Evolutionary conservation across 2,888 invertebrate species (phyloP), one percentile per base, ranked within the genome.

Genomic region (Andricus quercusramuli): DNA sequence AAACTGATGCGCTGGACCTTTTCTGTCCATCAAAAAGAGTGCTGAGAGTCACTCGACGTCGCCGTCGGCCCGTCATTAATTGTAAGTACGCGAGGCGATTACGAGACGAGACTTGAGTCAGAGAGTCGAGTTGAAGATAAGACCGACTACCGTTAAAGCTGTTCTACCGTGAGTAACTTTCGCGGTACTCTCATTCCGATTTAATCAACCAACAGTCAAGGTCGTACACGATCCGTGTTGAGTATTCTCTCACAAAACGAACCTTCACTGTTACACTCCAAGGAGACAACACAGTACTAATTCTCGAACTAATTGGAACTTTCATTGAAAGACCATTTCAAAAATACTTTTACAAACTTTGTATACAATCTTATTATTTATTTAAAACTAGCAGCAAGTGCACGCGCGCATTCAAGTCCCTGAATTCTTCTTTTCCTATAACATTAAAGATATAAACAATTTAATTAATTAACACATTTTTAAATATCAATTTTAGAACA

Each of bases 141-240:
- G 82, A 79, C 79, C 78, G 78, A 80, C 80, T 85, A 86, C 86
- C 86, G 86, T 86, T 86, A 86, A 85, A 80, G 81, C 78, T 67
- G 59, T 74, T 56, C 70, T 65, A 51, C 51, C 32, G 74, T n/a
- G 25, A 67, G 67, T 59, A 78, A 59, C 78, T 78, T 77, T 76
- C 65, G 77, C 64, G 51, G 51, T 74, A 74, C 56, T 74, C 74
- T 29, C 74, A 74, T 74, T 74, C 56, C 74, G 74, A 74, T 74
- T 74, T 56, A 74, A 74, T 74, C 74, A 74, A 74, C 74, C 74
- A 74, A 56, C 47, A 56, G 56, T 56, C 56, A 74, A 74, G 74
- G 74, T 74, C 74, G 74, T n/a, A 74, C 74, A 74, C 74, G 74
- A 32, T 51, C 74, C 74, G 37, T 74, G 74, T 74, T 74, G 56